Evolutionary conservation across 2,888 invertebrate species (phyloP).

Genomic region (Thera obeliscata): DNA sequence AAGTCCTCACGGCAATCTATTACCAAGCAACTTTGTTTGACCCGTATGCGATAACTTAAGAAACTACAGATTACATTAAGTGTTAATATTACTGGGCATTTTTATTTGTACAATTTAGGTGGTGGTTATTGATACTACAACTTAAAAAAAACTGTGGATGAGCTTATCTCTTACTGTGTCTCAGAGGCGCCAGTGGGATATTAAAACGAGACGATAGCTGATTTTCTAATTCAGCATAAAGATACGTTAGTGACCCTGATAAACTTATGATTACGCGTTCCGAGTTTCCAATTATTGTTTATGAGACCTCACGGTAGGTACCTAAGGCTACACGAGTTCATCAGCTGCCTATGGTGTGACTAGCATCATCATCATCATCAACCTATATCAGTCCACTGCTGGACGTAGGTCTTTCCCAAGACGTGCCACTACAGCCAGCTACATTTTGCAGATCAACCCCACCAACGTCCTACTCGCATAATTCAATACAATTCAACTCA

Average conservation of each 20-base stretch:
- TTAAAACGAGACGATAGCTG: constrained; percentile 48
- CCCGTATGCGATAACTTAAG: constrained; percentile 17
- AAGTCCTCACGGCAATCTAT: constrained; percentile 14
- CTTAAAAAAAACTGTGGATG: constrained; percentile 22
- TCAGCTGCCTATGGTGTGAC: constrained; percentile 52
- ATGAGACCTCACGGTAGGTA: constrained; percentile 49
- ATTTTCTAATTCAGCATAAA: constrained; percentile 64
- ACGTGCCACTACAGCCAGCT: no score
- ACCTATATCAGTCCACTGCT: background rate
- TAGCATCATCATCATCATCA: constrained; percentile 1
- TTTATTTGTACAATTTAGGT: background rate
- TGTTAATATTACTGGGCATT: constrained; percentile 12
- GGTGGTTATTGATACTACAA: background rate
- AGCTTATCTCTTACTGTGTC: constrained; percentile 44
- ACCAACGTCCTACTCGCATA: no score
- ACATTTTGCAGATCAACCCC: no score
- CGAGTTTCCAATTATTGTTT: constrained; percentile 62
- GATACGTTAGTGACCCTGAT: constrained; percentile 72
- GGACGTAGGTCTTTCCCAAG: no score
- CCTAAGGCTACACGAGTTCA: constrained; percentile 52
- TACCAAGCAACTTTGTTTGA: constrained; percentile 25
- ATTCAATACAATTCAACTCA: no score
- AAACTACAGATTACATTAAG: constrained; percentile 7
- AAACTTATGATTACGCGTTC: constrained; percentile 66
- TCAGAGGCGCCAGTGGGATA: constrained; percentile 67